Evolutionary conservation across 2,797 vertebrate species (phyloP).

Genomic region (Arctocebus calabarensis): DNA sequence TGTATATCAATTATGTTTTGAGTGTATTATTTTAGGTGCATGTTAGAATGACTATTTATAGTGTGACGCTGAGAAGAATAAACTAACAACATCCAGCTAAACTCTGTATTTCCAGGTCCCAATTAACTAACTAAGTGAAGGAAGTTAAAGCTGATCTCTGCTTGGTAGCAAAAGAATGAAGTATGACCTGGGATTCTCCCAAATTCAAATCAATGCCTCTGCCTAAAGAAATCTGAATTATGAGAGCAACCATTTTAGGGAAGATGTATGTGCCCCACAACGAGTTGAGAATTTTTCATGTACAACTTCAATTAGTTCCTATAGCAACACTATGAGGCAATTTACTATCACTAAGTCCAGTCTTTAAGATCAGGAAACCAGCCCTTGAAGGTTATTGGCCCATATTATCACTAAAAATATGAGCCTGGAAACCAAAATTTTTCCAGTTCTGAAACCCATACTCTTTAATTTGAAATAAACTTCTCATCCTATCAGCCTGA

Average conservation of each 20-base stretch:
- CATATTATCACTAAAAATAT: background rate
- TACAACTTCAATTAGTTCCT: background rate
- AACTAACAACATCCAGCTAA: background rate
- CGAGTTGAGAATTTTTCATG: background rate
- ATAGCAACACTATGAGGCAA: fast-evolving
- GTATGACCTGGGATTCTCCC: background rate
- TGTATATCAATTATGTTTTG: background rate
- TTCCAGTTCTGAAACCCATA: background rate
- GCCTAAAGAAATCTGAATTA: background rate
- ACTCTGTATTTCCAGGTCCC: background rate
- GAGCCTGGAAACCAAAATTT: background rate
- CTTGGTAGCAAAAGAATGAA: background rate
- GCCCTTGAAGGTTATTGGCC: background rate
- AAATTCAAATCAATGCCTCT: background rate
- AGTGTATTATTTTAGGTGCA: background rate
- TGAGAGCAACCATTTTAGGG: background rate
- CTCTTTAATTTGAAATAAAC: background rate
- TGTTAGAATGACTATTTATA: background rate
- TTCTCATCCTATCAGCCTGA: background rate
- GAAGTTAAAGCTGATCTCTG: background rate
- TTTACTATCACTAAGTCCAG: background rate
- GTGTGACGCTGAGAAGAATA: background rate
- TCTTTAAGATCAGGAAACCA: background rate
- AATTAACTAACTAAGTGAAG: background rate
- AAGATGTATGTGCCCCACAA: background rate